Evolutionary conservation across 1,140 invertebrate genomes (phyloP), one percentile per base, ranked within the genome.

Genomic region (Heliothis virescens): DNA sequence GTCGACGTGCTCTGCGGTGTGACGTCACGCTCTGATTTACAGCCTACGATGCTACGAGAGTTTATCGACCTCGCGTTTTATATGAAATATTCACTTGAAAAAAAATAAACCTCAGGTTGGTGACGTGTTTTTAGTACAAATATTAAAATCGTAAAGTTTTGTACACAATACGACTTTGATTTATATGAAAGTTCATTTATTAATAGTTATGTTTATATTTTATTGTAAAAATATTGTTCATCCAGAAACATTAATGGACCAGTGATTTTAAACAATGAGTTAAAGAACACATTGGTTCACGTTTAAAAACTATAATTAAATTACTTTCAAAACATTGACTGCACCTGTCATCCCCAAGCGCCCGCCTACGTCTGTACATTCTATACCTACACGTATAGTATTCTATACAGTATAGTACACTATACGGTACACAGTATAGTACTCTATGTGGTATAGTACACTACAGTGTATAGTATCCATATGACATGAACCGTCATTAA

Each of bases 21-120:
- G 79, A 81, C 79, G 73, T 81, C 79, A 81, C 63, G 69, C 78
- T 53, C 73, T 81, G 74, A 78, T 81, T 78, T 81, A 78, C 74
- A 69, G 80, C 75, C 75, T 81, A 81, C 80, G 67, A 73, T 73
- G 65, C 65, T 81, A 73, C 74, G 69, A 73, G 47, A 71, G 75
- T 72, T 78, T 78, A 81, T 77, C 74, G 74, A 81, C 75, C 80
- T 59, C 71, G 57, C 52, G 29, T 48, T 77, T 75, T 52, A 57
- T 69, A 41, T 65, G 29, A 63, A 76, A 76, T 76, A 63, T 65
- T 52, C 11, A 9, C 3, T 52, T 18, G 5, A 16, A 52, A 12
- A 13, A 16, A 50, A 62, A 48, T 47, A 74, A 62, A 26, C 3
- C 5, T 7, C 5, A 63, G 29, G 21, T 63, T n/a, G 55, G 11